Base-by-base conservation (phyloP, 2,888 invertebrate species). In the Drosophila niveifrons region DNA sequence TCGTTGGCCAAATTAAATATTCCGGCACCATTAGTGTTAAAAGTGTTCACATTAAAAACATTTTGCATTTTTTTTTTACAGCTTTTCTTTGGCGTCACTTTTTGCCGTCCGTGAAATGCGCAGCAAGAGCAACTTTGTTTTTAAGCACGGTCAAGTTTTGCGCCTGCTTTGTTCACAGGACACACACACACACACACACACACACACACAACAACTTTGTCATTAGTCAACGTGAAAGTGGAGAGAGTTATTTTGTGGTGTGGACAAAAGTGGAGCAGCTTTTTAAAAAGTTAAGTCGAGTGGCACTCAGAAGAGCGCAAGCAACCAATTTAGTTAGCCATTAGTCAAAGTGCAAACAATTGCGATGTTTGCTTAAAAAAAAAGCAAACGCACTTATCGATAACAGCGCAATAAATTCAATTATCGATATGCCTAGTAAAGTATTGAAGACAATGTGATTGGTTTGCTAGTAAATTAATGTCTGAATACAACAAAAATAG, bases 1-100 rank as follows among this genome's bases (percentile, higher is more conserved):
- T 65, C 53, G 65, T 52, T 70, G 51, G 70, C 47, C 80, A 88
- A 90, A 90, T 91, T 91, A 91, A 90, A 90, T 91, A 91, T 90
- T 91, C 91, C 88, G 90, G 90, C 91, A 91, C 91, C 91, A 91
- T 91, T 90, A 91, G 91, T 91, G 91, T 88, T 91, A 88, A 91
- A 90, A 91, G 90, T 90, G 91, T 80, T 87, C 87, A 72, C 89
- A 89, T 87, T 90, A 90, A 87, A 87, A 87, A 88, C 89, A 87
- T 87, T 87, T 87, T 87, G 84, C 88, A 87, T 84, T 87, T 84
- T 89, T 88, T 80, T 58, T 41, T 77, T 43, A 15, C 47, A 11
- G 57, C 50, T 63, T 56, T 56, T 61, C 36, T 53, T 58, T 53
- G 17, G 58, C 44, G 55, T 47, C 62, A 68, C 36, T 67, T 58